Base-by-base conservation (phyloP, 1,140 invertebrate species). In the Maconellicoccus hirsutus region DNA sequence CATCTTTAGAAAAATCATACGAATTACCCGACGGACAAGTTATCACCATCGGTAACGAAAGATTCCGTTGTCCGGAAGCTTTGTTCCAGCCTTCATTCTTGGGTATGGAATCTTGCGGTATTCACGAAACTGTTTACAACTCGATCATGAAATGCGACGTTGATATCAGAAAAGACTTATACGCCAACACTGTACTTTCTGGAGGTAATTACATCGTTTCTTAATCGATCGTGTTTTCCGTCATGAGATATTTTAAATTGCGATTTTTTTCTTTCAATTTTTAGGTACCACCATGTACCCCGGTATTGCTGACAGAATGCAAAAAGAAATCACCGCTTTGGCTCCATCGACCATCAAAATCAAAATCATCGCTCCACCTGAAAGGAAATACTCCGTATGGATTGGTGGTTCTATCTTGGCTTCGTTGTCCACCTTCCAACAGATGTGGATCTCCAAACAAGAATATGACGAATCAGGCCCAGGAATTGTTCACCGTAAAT, bases 401-500 rank as follows among this genome's bases (percentile, higher is more conserved):
- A 92, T 92, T 85, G 87, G 89, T 79, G 90, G 90, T 75, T 91
- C 89, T 81, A 92, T 92, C 83, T 80, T 92, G 75, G 90, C 90
- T 73, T 92, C 90, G 63, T 82, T 90, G 72, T 89, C 88, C 78
- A 90, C 89, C 78, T 90, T 90, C 86, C 88, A 90, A 78, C 87
- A 88, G 83, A 92, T 91, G 89, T 94, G 92, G 92, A 94, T 88
- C 83, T 87, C 86, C 79, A 93, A 93, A 82, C 89, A 93, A 83
- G 92, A 94, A 79, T 94, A 94, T 84, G 91, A 94, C 82, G 92
- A 94, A 81, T 93, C 89, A 79, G 92, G 92, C 77, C 91, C 92
- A 77, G 89, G 88, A 77, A 93, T 94, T 80, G 92, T 94, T 79
- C 91, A 94, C 86, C 87, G 92, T 83, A 94, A 94, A 83, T 94